phyloP scores from a whole-genome alignment of 2,888 invertebrate species.

The Aphodius granarius region DNA sequence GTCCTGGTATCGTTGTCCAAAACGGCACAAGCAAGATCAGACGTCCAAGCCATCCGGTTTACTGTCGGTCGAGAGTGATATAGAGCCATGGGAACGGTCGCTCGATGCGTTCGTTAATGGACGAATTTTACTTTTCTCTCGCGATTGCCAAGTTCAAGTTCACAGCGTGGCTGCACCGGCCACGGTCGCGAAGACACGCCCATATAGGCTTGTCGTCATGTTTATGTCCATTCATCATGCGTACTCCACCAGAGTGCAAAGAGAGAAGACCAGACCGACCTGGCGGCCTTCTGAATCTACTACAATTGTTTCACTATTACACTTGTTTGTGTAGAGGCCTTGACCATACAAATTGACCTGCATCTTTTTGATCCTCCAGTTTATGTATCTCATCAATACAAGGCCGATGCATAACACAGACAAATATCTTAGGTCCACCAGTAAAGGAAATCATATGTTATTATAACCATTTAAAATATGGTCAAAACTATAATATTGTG shows the following conservation, averaged over 20 bases:
- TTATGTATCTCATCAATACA: too few relatives aligned
- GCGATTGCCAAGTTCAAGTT: constrained; percentile 54
- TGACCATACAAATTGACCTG: neutral
- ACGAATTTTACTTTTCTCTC: neutral
- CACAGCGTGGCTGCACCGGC: constrained; percentile 41
- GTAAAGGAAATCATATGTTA: too few relatives aligned
- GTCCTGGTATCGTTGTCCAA: too few relatives aligned
- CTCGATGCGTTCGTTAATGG: neutral
- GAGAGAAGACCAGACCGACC: neutral
- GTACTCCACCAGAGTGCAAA: neutral
- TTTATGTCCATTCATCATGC: neutral
- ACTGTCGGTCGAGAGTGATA: neutral
- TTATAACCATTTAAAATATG: too few relatives aligned
- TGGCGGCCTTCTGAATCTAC: neutral
- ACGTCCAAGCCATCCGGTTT: neutral
- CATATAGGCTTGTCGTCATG: neutral
- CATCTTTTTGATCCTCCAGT: neutral
- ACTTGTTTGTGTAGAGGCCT: neutral
- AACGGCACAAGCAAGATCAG: neutral
- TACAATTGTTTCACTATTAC: neutral
- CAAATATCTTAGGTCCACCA: too few relatives aligned
- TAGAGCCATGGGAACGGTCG: neutral
- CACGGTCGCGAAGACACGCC: neutral
- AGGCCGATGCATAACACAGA: too few relatives aligned
- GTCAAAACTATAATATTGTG: too few relatives aligned